Evolutionary conservation across 2,113 vertebrate species (phyloP), one percentile per base, ranked within the genome.

Genomic region (Cathartes aura): DNA sequence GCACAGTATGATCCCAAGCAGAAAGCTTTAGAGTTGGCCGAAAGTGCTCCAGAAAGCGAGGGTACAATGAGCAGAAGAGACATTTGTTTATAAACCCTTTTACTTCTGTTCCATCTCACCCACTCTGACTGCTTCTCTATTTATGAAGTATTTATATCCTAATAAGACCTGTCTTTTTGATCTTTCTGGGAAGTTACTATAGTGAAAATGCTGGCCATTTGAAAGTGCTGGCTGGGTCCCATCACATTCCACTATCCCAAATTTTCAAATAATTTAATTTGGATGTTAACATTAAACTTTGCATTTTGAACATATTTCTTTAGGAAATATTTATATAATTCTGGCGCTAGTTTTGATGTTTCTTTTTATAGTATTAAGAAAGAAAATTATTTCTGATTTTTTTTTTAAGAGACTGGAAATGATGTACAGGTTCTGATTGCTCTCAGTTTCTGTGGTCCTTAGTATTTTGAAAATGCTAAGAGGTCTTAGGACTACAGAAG

Each of bases 21-120:
- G 50, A 94, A 67, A 91, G 73, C 18, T 60, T 96, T 43, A 30
- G 70, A 32, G 6, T 8, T 80, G 58, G 53, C 73, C 5, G 0
- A 82, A 85, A 72, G 24, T 0, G 0, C 48, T 87, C 19, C 62
- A 90, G 66, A 91, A 89, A 89, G 55, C 5, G 2, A 79, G 48
- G 32, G 23, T 30, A 82, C 56, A 84, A 74, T 87, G 27, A 72
- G 34, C 2, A 2, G 53, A 82, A 87, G 53, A 87, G n/a, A 40
- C 48, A 72, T 85, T 80, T 93, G 30, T 91, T 96, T 87, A 91
- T 58, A 93, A 90, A 91, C 29, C 15, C 36, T 75, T 89, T 84
- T 73, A 82, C 43, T 93, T 93, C 83, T 73, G 40, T 76, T 96
- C 53, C 24, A 58, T 82, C 64, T 94, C 78, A 50, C 30, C 48